These are phyloP conservation scores for Empidonax alnorum DNA, from an alignment of 2,113 vertebrate species.

Conservation along the genomic window DNA sequence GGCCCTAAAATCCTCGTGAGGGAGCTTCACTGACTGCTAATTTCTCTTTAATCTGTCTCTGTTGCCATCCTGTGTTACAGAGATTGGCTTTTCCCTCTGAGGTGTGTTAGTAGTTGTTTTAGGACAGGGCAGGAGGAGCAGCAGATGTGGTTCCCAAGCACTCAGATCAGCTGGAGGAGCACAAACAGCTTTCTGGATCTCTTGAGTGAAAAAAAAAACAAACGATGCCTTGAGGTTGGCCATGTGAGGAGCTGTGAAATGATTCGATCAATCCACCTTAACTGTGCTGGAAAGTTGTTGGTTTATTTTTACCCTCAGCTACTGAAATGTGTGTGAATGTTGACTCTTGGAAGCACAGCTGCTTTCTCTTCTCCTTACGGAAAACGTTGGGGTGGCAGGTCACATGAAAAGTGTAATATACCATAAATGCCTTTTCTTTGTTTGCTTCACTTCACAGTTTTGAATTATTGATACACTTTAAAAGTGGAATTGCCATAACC, in stretches of 20 bases:
- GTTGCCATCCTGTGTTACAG: not conserved
- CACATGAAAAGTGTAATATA: not conserved
- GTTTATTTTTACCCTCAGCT: not conserved
- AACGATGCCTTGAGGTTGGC: not conserved
- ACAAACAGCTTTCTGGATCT: not conserved
- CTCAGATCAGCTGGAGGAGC: not conserved
- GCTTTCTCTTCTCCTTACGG: not conserved
- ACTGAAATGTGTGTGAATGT: not conserved
- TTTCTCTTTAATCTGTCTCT: not conserved
- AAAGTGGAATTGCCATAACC: not conserved
- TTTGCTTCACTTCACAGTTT: not conserved
- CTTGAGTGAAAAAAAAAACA: fast-evolving
- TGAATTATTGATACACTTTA: not conserved
- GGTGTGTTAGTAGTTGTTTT: not conserved
- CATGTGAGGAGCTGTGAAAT: not conserved
- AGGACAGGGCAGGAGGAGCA: not conserved
- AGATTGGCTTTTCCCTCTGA: not conserved
- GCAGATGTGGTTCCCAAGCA: not conserved
- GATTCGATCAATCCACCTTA: not conserved
- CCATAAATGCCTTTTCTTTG: not conserved
- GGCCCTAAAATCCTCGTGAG: not conserved
- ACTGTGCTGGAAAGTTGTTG: not conserved
- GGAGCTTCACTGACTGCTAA: not conserved
- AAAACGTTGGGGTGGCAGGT: not conserved
- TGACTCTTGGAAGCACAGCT: not conserved